These are phyloP conservation scores for Acutogordius australiensis DNA, from an alignment of 2,888 invertebrate genomes.

Conservation along the genomic window DNA sequence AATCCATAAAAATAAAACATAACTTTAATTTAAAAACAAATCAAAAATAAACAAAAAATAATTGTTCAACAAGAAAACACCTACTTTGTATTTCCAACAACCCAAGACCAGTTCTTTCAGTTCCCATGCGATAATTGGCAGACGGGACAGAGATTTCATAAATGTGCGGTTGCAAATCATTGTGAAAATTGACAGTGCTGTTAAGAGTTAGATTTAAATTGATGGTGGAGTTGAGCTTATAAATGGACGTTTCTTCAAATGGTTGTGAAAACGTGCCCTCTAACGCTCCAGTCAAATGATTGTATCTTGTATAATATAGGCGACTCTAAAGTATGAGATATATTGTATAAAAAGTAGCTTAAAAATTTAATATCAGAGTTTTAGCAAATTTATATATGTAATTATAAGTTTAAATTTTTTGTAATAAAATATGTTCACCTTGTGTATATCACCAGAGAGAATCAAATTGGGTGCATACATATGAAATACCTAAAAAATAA, in stretches of 20 bases:
- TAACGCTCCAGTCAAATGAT: too few relatives aligned
- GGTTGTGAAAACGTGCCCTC: background rate
- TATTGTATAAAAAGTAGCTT: too few relatives aligned
- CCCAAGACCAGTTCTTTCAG: background rate
- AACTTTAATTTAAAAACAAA: too few relatives aligned
- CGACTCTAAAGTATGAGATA: too few relatives aligned
- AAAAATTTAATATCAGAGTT: background rate
- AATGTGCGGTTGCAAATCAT: background rate
- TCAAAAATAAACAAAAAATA: too few relatives aligned
- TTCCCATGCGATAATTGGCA: constrained; percentile 1
- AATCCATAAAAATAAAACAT: too few relatives aligned
- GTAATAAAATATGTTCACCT: background rate
- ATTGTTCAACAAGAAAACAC: too few relatives aligned
- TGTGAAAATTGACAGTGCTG: background rate
- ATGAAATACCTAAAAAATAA: background rate
- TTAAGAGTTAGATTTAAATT: background rate
- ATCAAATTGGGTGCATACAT: constrained; percentile 6
- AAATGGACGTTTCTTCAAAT: background rate
- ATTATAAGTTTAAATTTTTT: background rate
- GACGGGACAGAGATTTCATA: constrained; percentile 4
- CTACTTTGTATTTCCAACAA: background rate
- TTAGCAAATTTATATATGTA: background rate
- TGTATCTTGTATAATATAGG: too few relatives aligned
- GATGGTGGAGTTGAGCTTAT: background rate
- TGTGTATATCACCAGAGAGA: background rate